Percentiles rank a stretch among this genome's conserved stretches.
Evolutionary conservation across 2,113 vertebrate species (phyloP).

Genomic region (Cebus imitator): DNA sequence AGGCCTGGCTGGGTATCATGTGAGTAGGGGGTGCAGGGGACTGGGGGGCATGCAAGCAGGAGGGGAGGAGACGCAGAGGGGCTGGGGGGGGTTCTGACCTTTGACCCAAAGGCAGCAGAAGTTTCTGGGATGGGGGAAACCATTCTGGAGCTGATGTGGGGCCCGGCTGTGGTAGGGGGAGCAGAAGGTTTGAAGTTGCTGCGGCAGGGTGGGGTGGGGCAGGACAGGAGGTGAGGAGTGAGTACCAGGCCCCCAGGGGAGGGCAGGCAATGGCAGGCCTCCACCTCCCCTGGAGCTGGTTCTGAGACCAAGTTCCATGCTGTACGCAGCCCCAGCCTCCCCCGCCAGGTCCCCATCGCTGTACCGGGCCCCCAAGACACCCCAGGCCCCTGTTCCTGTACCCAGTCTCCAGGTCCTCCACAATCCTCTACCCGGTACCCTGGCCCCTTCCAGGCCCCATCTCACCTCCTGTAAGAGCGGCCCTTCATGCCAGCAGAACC

Average conservation of each 20-base stretch:
- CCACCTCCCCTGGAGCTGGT: background rate
- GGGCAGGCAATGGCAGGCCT: background rate
- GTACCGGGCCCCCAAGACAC: background rate
- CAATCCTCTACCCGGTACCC: background rate
- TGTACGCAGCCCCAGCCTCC: background rate
- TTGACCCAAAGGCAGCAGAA: background rate
- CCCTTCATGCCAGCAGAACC: background rate
- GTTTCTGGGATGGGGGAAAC: background rate
- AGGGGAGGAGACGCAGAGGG: background rate
- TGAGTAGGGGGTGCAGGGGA: fast-evolving
- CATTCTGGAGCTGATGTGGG: background rate
- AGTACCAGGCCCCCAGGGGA: too few relatives aligned
- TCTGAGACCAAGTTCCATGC: background rate
- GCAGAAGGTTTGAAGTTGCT: background rate
- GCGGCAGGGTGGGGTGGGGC: background rate
- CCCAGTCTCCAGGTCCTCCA: too few relatives aligned
- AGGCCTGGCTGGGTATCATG: background rate
- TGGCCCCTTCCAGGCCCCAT: too few relatives aligned
- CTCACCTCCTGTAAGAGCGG: background rate
- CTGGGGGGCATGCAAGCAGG: background rate
- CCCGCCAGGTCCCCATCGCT: background rate
- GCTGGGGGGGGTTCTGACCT: background rate
- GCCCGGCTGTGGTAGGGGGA: background rate
- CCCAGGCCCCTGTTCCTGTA: background rate
- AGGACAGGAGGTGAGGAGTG: too few relatives aligned